Evolutionary conservation across 2,888 invertebrate genomes (phyloP).

Genomic region (Tolmerus cingulatus): DNA sequence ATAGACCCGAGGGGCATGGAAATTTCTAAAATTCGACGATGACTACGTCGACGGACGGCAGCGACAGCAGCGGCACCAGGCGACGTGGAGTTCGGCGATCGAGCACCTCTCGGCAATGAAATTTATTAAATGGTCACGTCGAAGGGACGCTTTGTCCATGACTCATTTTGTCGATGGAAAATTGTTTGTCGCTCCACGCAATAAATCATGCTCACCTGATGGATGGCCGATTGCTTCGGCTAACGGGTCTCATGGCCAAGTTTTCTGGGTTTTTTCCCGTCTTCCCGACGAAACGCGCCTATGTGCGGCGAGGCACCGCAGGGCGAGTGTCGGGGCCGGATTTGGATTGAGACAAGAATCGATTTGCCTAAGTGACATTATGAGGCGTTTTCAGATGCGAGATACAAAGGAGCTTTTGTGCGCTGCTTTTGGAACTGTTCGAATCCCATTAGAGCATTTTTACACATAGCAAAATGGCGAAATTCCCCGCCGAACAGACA

Average conservation of each 20-base stretch:
- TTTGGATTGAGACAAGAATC: background rate
- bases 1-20: constrained; percentile 1
- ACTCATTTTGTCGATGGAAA: constrained; percentile 42
- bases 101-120: constrained; percentile 12
- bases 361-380: background rate
- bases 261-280: background rate
- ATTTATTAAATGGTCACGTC: constrained; percentile 45
- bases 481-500: background rate
- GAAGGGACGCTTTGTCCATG: constrained; percentile 41
- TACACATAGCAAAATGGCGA: background rate
- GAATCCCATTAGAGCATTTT: background rate
- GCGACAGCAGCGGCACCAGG: background rate
- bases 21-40: constrained; percentile 32
- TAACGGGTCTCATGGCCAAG: constrained; percentile 9
- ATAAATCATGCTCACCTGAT: constrained; percentile 42
- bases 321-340: background rate
- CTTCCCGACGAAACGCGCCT: background rate
- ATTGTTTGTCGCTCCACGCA: constrained; percentile 33
- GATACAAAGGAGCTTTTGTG: background rate
- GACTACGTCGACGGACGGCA: background rate
- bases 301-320: background rate
- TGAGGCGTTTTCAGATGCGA: background rate
- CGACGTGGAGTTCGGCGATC: constrained; percentile 27
- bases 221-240: constrained; percentile 11
- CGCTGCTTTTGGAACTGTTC: background rate